Evolutionary conservation across 2,797 vertebrate species (phyloP), one percentile per base, ranked within the genome.

Genomic region (Lagocephalus sceleratus): DNA sequence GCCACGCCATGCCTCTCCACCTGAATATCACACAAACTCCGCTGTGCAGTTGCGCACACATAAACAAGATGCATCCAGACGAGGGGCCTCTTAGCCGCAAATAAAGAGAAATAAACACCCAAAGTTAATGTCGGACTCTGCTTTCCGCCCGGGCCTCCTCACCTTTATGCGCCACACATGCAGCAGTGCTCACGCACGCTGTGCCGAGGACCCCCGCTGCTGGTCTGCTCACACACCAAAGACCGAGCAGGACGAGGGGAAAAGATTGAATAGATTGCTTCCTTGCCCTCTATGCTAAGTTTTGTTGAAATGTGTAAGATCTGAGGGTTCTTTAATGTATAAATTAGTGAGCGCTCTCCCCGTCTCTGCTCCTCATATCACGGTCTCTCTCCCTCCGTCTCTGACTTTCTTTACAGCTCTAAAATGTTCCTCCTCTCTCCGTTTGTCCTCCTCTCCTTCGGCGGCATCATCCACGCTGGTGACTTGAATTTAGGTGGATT

Each of bases 1-100:
- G 83, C 79, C 63, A 71, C 81, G 84, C 87, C 76, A 71, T 83
- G 88, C 75, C 89, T 88, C 86, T 91, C 85, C 85, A 86, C 83
- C 88, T 89, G 87, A 90, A 90, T 83, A 90, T 89, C 85, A 83
- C 61, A 78, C 78, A 54, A 59, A 79, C 74, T 59, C 78, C 68
- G 45, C 63, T 40, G 47, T 55, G 66, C 71, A 74, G 69, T 42
- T 9, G 57, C 60, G 32, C 57, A 60, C 72, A 65, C 59, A 57
- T 23, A 48, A 78, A 69, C 49, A 63, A 65, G 45, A 70, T 63
- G 51, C 54, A 49, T 58, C 60, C 49, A 68, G 57, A 75, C 63
- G 49, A 43, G n/a, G 44, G n/a, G 26, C 25, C 54, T 68, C 41
- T 61, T 55, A 61, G 26, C 45, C 51, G 25, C 51, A 66, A 50